Conservation (phyloP, 2,797 vertebrate species). For the Epinephelus malabaricus region DNA sequence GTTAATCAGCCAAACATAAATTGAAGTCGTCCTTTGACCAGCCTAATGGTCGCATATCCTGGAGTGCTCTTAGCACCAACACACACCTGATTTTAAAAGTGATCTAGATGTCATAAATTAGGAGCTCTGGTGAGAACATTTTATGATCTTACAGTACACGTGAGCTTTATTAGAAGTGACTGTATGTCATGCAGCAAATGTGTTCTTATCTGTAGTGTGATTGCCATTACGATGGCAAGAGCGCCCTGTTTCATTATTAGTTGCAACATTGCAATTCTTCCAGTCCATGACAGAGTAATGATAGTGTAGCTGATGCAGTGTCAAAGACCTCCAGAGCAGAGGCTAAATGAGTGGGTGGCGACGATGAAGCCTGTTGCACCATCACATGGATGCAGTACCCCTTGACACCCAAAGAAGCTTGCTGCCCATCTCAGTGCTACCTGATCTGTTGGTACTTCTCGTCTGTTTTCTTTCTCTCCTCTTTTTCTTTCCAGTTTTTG, state of each 20-base stretch:
- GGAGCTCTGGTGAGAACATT: slow-evolving; percentile 43
- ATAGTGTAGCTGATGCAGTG: slow-evolving; percentile 51
- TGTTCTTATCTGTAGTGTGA: slow-evolving; percentile 42
- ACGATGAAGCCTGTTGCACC: slow-evolving; percentile 55
- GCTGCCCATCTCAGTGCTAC: slow-evolving; percentile 13
- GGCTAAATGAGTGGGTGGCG: slow-evolving; percentile 59
- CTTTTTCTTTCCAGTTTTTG: slow-evolving; percentile 50
- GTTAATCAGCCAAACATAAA: slow-evolving; percentile 82
- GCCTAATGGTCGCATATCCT: slow-evolving; percentile 56
- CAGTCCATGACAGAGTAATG: slow-evolving; percentile 62
- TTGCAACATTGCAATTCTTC: slow-evolving; percentile 35
- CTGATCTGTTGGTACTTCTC: slow-evolving; percentile 35
- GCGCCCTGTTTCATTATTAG: slow-evolving; percentile 57
- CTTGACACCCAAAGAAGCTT: slow-evolving; percentile 31
- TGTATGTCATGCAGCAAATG: slow-evolving; percentile 53
- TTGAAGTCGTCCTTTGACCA: slow-evolving; percentile 73
- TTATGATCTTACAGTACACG: slow-evolving; percentile 60
- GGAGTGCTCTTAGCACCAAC: slow-evolving; percentile 51
- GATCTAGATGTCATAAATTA: slow-evolving; percentile 69
- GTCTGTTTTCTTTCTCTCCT: slow-evolving; percentile 46
- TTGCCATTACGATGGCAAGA: slow-evolving; percentile 10
- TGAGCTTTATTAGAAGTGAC: slow-evolving; percentile 58
- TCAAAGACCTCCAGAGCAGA: slow-evolving; percentile 42
- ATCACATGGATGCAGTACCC: slow-evolving; percentile 28
- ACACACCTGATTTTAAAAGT: slow-evolving; percentile 57